These are phyloP conservation scores for Ormyrus rosae DNA, from an alignment of 2,888 invertebrate species.

Conservation along the genomic window DNA sequence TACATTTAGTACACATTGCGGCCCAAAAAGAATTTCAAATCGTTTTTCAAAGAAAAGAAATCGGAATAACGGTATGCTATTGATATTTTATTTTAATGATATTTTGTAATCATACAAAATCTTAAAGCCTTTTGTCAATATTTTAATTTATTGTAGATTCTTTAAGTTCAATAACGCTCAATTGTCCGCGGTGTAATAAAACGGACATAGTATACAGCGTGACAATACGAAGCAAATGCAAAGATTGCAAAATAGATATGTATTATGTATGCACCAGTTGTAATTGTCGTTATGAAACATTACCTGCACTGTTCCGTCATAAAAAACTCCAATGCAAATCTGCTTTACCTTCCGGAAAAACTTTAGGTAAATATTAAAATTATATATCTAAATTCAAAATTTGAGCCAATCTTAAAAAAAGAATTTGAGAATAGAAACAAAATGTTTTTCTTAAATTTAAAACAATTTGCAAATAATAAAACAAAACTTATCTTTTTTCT, in stretches of 20 bases:
- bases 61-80: neutral
- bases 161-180: constrained; percentile 43
- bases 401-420: too few relatives aligned
- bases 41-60: neutral
- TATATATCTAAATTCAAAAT: too few relatives aligned
- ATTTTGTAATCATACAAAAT: neutral
- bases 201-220: constrained; percentile 40
- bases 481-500: too few relatives aligned
- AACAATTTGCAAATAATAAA: too few relatives aligned
- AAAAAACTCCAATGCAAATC: constrained; percentile 58
- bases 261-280: constrained; percentile 41
- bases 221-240: constrained; percentile 35
- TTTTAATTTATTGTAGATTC: constrained; percentile 16
- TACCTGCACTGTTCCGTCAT: constrained; percentile 60
- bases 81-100: neutral
- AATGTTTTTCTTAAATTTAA: too few relatives aligned
- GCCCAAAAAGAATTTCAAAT: neutral
- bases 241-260: constrained; percentile 50
- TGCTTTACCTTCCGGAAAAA: neutral
- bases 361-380: neutral
- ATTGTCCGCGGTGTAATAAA: constrained; percentile 49
- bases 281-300: constrained; percentile 37
- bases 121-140: neutral
- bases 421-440: too few relatives aligned
- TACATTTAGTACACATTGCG: too few relatives aligned